phyloP scores from a whole-genome alignment of 2,888 invertebrate genomes.

The Lacanobia oleracea region DNA sequence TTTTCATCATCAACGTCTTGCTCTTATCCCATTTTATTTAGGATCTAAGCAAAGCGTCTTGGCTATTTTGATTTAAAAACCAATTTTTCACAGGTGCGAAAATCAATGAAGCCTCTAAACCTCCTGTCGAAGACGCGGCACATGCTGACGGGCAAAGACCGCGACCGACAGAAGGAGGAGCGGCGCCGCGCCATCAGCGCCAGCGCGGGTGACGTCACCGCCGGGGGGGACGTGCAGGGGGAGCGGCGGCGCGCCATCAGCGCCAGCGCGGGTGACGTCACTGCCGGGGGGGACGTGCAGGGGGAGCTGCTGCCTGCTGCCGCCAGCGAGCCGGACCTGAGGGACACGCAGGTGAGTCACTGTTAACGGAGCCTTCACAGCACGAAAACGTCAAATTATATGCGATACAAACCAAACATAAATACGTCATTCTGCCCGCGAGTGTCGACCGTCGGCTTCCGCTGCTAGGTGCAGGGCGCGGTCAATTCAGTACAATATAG shows the following conservation, averaged over 20 bases:
- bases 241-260: conserved; percentile 77
- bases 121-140: conserved; percentile 81
- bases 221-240: conserved; percentile 78
- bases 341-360: conserved; percentile 83
- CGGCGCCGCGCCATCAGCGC: conserved; percentile 78
- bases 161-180: conserved; percentile 70
- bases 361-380: too few species aligned
- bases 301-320: conserved; percentile 82
- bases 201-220: conserved; percentile 86
- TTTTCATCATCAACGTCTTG: not conserved
- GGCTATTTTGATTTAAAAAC: too few species aligned
- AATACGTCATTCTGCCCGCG: too few species aligned
- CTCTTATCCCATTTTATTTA: not conserved
- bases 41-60: too few species aligned
- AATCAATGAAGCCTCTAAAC: conserved; percentile 82
- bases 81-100: conserved; percentile 76
- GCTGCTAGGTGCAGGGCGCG: too few species aligned
- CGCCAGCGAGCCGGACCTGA: conserved; percentile 92
- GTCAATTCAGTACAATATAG: too few species aligned
- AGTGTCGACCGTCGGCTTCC: too few species aligned
- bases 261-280: conserved; percentile 87
- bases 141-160: conserved; percentile 78
- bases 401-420: too few species aligned
- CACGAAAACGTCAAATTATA: too few species aligned
- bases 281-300: conserved; percentile 76